A percentile compares a stretch with the other conserved stretches of the same genome.
phyloP scores from a whole-genome alignment of 2,888 invertebrate species.

The Cosmia pyralina region DNA sequence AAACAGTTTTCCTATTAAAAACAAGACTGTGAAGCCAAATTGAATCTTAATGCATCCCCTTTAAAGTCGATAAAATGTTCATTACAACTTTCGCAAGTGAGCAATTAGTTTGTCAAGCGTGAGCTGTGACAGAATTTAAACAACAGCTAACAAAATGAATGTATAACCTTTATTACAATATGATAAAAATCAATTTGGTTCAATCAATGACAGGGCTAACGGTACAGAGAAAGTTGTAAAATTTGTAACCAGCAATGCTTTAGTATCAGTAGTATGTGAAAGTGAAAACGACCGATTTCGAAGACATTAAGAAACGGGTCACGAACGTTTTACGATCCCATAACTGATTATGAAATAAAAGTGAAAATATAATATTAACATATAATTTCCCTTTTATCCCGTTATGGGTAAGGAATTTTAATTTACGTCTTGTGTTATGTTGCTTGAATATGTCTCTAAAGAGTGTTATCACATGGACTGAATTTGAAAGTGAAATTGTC shows the following conservation, averaged over 20 bases:
- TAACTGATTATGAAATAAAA: conserved; percentile 66
- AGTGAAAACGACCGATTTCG: conserved; percentile 67
- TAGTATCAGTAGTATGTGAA: conserved; percentile 61
- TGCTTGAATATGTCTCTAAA: not conserved
- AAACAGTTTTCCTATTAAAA: conserved; percentile 8
- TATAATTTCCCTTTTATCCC: conserved; percentile 49
- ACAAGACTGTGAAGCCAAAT: conserved; percentile 2
- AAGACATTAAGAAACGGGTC: conserved; percentile 67
- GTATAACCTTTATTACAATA: not conserved
- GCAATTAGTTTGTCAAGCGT: conserved; percentile 46
- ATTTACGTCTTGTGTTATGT: conserved; percentile 19
- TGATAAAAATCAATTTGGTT: conserved; percentile 14
- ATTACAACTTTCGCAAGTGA: conserved; percentile 14
- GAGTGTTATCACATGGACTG: not conserved
- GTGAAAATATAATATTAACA: conserved; percentile 66
- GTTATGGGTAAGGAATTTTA: conserved; percentile 6
- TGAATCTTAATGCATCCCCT: conserved; percentile 4
- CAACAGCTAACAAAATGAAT: not conserved
- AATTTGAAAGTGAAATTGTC: not conserved
- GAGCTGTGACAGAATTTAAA: conserved; percentile 16
- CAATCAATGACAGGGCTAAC: not conserved
- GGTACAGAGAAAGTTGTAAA: conserved; percentile 28
- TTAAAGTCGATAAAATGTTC: conserved; percentile 11
- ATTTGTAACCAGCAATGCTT: conserved; percentile 41
- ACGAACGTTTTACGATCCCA: conserved; percentile 63